These are phyloP conservation scores for Chlorodrepanis virens DNA, from an alignment of 2,113 vertebrate genomes.

Conservation along the genomic window DNA sequence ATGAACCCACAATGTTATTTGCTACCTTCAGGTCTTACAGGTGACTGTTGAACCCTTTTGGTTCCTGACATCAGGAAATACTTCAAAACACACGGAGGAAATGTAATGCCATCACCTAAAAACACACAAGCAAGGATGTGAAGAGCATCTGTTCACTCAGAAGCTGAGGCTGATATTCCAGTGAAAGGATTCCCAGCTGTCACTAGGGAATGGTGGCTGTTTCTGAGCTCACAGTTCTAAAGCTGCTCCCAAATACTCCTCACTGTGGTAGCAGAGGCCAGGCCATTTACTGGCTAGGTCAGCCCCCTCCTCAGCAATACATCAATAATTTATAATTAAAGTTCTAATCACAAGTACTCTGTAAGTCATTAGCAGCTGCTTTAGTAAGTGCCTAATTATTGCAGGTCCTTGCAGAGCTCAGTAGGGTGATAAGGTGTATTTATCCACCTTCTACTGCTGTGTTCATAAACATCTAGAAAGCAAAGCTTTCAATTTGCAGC, in stretches of 20 bases:
- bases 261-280: not conserved
- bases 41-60: not conserved
- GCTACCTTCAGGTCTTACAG: not conserved
- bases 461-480: not conserved
- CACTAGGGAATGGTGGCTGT: not conserved
- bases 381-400: constrained; percentile 12
- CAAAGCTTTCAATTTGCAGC: not conserved
- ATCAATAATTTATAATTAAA: not conserved
- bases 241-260: not conserved
- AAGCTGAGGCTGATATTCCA: not conserved
- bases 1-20: not conserved
- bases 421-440: not conserved
- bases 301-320: not conserved
- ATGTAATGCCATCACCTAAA: not conserved
- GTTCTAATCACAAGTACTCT: not conserved
- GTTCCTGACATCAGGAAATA: not conserved
- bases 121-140: not conserved
- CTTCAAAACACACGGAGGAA: not conserved
- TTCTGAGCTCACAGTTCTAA: not conserved
- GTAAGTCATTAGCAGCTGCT: not conserved
- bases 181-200: not conserved
- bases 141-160: not conserved
- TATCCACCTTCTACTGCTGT: not conserved
- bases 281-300: not conserved
- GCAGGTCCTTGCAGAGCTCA: not conserved